These are phyloP conservation scores for Zaprionus nigranus DNA, from an alignment of 1,140 invertebrate species.

Conservation along the genomic window DNA sequence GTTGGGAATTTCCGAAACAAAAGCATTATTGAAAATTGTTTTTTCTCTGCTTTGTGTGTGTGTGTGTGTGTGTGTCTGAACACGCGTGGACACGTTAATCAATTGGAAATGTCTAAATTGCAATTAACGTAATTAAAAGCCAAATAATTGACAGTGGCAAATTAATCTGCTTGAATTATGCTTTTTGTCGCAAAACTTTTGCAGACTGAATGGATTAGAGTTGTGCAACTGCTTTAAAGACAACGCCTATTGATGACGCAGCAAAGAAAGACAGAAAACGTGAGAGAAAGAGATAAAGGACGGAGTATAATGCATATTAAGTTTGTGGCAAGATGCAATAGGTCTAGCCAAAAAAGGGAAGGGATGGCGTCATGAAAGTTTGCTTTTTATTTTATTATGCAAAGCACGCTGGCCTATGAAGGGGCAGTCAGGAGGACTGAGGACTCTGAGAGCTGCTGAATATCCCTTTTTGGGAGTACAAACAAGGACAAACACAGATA, in stretches of 20 bases:
- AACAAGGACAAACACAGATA: slow-evolving; percentile 55
- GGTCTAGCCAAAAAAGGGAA: slow-evolving; percentile 5
- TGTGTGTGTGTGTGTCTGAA: background rate
- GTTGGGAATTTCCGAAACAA: slow-evolving; percentile 29
- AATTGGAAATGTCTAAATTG: slow-evolving; percentile 47
- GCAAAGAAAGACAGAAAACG: background rate
- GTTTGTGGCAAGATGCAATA: slow-evolving; percentile 50
- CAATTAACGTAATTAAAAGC: slow-evolving; percentile 53
- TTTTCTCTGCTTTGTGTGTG: slow-evolving; percentile 5
- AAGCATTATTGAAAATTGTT: slow-evolving; percentile 38
- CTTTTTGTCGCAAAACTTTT: slow-evolving; percentile 21
- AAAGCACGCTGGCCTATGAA: slow-evolving; percentile 52
- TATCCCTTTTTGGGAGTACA: slow-evolving; percentile 42
- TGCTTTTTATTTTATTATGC: slow-evolving; percentile 58
- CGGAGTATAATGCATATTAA: slow-evolving; percentile 47
- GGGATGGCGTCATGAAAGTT: slow-evolving; percentile 34
- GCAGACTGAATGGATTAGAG: background rate
- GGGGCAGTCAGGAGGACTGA: slow-evolving; percentile 14
- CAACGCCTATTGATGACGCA: slow-evolving; percentile 30
- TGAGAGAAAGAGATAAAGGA: background rate
- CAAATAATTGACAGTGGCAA: slow-evolving; percentile 24
- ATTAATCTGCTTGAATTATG: slow-evolving; percentile 36
- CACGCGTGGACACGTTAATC: slow-evolving; percentile 28
- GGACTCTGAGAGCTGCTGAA: slow-evolving; percentile 16
- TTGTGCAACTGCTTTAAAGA: slow-evolving; percentile 13